A percentile compares a stretch with the other conserved stretches of the same genome.
These are phyloP conservation scores for Thereva nobilitata DNA, from an alignment of 2,888 invertebrate species.

Conservation along the genomic window DNA sequence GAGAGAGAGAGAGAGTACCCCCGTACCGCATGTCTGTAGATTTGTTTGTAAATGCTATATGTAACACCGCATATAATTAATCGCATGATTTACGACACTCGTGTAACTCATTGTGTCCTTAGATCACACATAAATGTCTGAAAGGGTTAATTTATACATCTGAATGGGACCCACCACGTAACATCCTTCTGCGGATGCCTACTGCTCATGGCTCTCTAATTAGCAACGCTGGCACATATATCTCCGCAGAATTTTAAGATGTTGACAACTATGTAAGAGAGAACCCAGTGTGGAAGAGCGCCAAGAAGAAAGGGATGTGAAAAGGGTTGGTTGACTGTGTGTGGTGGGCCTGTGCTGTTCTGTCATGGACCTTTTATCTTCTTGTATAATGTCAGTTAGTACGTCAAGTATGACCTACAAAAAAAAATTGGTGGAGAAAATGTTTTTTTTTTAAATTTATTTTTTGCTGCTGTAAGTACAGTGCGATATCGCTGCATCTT, in stretches of 20 bases:
- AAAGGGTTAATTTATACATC: slow-evolving; percentile 57
- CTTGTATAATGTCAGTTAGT: too few species aligned
- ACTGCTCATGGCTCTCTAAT: slow-evolving; percentile 21
- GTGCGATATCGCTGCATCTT: slow-evolving; percentile 27
- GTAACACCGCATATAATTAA: slow-evolving; percentile 47
- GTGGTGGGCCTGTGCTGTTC: not conserved
- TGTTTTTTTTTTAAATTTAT: too few species aligned
- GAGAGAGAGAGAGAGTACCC: too few species aligned
- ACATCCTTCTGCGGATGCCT: slow-evolving; percentile 30
- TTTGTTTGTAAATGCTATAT: slow-evolving; percentile 8
- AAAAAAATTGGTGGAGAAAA: too few species aligned
- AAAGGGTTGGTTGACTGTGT: slow-evolving; percentile 3
- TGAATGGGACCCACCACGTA: slow-evolving; percentile 35
- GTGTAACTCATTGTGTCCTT: slow-evolving; percentile 46
- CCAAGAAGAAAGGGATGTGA: slow-evolving; percentile 9
- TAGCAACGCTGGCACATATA: slow-evolving; percentile 30
- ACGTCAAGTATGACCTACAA: too few species aligned
- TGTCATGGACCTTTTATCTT: too few species aligned
- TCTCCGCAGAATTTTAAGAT: slow-evolving; percentile 26
- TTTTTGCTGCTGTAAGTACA: slow-evolving; percentile 1
- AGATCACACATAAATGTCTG: slow-evolving; percentile 59
- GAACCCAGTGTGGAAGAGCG: slow-evolving; percentile 2
- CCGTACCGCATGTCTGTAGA: slow-evolving; percentile 7
- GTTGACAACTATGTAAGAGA: slow-evolving; percentile 15
- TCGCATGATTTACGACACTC: slow-evolving; percentile 51